Percentiles rank a stretch among this genome's conserved stretches.
Conservation (phyloP, 2,113 vertebrate genomes). For the Xenopus borealis region DNA sequence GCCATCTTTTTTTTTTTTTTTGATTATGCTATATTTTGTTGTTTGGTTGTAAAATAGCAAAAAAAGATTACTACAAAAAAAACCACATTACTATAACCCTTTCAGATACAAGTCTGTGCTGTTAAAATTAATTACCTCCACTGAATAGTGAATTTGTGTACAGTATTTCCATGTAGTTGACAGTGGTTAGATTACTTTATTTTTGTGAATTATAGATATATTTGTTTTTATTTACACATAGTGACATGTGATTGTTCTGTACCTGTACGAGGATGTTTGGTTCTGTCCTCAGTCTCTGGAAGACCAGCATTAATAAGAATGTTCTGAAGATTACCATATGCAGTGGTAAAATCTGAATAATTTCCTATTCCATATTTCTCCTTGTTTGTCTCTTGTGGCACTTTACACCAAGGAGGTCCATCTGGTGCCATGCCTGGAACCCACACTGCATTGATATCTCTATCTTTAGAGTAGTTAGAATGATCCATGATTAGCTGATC, state of each 20-base stretch:
- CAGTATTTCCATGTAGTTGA: no score
- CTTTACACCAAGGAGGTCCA: conserved; percentile 20
- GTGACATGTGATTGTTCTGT: not conserved
- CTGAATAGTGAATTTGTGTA: no score
- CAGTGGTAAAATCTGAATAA: not conserved
- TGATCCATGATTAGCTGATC: conserved; percentile 38
- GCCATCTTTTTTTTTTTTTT: no score
- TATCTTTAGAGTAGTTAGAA: conserved; percentile 31
- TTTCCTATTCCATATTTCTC: not conserved
- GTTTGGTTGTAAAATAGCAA: no score
- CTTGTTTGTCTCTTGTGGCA: not conserved
- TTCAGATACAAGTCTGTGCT: no score
- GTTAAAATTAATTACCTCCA: no score
- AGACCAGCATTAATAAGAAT: conserved; percentile 30
- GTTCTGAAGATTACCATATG: conserved; percentile 25
- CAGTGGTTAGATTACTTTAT: no score
- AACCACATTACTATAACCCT: no score
- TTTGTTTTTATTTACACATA: no score
- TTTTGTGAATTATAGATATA: no score
- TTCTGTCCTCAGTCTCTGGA: conserved; percentile 34
- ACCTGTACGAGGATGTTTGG: conserved; percentile 36
- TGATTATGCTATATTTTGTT: no score
- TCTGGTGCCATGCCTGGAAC: conserved; percentile 12
- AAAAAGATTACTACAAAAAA: no score
- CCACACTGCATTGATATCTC: conserved; percentile 26